phyloP scores from a whole-genome alignment of 2,888 invertebrate genomes.

The Chrysodeixis includens region DNA sequence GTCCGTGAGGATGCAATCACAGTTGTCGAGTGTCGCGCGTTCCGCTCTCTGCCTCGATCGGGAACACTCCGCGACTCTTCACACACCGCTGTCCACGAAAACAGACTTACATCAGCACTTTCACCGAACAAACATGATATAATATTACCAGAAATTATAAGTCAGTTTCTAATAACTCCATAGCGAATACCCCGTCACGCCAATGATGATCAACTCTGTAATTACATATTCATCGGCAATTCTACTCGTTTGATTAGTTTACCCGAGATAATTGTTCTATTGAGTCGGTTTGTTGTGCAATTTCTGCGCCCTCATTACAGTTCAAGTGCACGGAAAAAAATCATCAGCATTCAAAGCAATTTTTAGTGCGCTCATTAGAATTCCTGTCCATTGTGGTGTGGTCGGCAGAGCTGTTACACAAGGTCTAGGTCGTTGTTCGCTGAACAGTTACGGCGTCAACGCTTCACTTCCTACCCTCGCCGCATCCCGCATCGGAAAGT shows the following conservation, averaged over 20 bases:
- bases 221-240: conserved; percentile 26
- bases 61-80: conserved; percentile 45
- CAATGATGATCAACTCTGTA: conserved; percentile 31
- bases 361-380: conserved; percentile 29
- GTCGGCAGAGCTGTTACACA: conserved; percentile 15
- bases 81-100: conserved; percentile 59
- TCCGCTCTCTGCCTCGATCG: conserved; percentile 62
- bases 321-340: conserved; percentile 27
- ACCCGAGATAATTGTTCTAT: conserved; percentile 23
- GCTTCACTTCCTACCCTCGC: conserved; percentile 79
- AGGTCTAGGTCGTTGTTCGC: conserved; percentile 66
- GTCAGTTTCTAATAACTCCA: conserved; percentile 45
- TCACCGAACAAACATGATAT: conserved; percentile 64
- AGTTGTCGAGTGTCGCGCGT: conserved; percentile 35
- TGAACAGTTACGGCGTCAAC: conserved; percentile 70
- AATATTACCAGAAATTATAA: conserved; percentile 62
- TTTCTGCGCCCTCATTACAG: conserved; percentile 16
- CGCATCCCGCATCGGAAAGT: conserved; percentile 55
- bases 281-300: conserved; percentile 20
- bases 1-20: conserved; percentile 32
- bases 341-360: conserved; percentile 30
- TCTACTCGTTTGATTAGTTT: conserved; percentile 34
- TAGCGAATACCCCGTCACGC: conserved; percentile 41
- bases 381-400: conserved; percentile 44
- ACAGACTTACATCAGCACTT: conserved; percentile 62